Conservation (phyloP, 2,797 vertebrate genomes). For the Typhlichthys subterraneus region DNA sequence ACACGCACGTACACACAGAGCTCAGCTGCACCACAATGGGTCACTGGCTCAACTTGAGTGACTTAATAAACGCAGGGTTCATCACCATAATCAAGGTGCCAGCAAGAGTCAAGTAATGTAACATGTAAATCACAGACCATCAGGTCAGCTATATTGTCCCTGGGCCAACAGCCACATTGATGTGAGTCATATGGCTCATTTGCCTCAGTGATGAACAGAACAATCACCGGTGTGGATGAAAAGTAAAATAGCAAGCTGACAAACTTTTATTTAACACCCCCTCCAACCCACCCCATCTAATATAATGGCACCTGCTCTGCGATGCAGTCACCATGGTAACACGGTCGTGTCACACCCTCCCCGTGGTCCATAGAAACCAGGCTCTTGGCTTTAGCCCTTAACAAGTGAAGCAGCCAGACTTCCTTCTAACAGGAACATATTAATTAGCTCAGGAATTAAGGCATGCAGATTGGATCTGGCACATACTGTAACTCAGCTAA, state of each 20-base stretch:
- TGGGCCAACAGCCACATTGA: slow-evolving; percentile 24
- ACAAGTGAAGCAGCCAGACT: neutral
- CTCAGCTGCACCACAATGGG: slow-evolving; percentile 42
- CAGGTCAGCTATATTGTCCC: slow-evolving; percentile 17
- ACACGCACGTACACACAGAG: slow-evolving; percentile 19
- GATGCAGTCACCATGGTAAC: slow-evolving; percentile 43
- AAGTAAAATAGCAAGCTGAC: slow-evolving; percentile 24
- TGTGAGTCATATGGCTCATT: slow-evolving; percentile 15
- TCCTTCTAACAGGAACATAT: slow-evolving; percentile 37
- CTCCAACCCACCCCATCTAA: slow-evolving; percentile 49
- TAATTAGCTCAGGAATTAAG: slow-evolving; percentile 49
- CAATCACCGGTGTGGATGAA: slow-evolving; percentile 53
- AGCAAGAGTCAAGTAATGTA: slow-evolving; percentile 13
- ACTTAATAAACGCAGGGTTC: slow-evolving; percentile 40
- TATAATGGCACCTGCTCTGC: slow-evolving; percentile 32
- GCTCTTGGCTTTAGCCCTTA: neutral
- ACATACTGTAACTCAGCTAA: slow-evolving; percentile 37
- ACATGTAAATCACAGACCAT: slow-evolving; percentile 14
- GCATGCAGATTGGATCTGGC: slow-evolving; percentile 47
- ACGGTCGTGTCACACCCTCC: slow-evolving; percentile 22
- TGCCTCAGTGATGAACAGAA: slow-evolving; percentile 26
- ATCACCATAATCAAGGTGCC: slow-evolving; percentile 41
- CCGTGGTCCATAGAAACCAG: slow-evolving; percentile 6
- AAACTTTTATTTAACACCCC: slow-evolving; percentile 6
- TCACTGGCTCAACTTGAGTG: slow-evolving; percentile 37